Evolutionary conservation across 2,888 invertebrate genomes (phyloP).

Genomic region (Julus scanicus): DNA sequence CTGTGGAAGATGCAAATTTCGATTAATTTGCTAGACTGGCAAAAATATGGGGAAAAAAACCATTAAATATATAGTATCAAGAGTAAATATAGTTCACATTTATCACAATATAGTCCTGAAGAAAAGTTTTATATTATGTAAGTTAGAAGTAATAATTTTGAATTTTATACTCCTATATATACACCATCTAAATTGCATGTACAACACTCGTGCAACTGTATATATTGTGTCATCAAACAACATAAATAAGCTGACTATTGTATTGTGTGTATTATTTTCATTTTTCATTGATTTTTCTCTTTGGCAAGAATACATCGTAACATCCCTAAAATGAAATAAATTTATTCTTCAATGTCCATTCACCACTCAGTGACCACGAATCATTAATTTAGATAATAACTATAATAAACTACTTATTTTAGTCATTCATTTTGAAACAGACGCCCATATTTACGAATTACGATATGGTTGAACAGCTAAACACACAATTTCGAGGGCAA

Average conservation of each 20-base stretch:
- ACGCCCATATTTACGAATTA: not conserved
- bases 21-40: not conserved
- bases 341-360: not conserved
- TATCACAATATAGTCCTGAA: not conserved
- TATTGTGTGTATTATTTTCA: not conserved
- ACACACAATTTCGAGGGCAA: not conserved
- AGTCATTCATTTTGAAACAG: not conserved
- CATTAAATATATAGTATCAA: not conserved
- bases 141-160: not conserved
- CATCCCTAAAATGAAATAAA: constrained; percentile 1
- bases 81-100: too few species aligned
- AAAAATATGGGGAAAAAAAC: not conserved
- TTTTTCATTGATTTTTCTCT: not conserved
- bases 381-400: constrained; percentile 15
- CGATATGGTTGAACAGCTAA: not conserved
- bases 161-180: not conserved
- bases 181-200: not conserved
- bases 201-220: not conserved
- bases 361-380: constrained; percentile 14
- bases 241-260: not conserved
- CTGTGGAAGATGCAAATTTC: not conserved
- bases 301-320: not conserved
- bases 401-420: not conserved
- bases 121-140: too few species aligned
- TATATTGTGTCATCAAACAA: not conserved